Evolutionary conservation across 2,888 invertebrate species (phyloP).

Genomic region (Cosmorhoe ocellata): DNA sequence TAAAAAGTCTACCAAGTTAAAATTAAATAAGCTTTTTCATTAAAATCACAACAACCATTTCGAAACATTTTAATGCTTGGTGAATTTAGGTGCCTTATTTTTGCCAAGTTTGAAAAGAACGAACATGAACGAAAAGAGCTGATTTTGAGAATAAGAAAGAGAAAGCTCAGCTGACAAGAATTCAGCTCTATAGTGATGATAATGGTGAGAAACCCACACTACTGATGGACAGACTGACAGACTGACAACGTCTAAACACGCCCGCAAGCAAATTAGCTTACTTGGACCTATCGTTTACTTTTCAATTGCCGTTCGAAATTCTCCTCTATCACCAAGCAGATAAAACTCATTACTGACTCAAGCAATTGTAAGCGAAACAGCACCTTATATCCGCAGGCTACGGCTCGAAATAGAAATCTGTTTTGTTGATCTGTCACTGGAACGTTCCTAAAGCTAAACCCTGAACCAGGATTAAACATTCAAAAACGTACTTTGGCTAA

Average conservation of each 20-base stretch:
- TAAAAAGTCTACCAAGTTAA: no score
- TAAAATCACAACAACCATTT: no score
- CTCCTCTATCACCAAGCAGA: not conserved
- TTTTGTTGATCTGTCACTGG: not conserved
- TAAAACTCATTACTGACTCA: conserved; percentile 3
- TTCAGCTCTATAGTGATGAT: no score
- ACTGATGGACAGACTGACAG: no score
- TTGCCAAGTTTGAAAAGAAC: no score
- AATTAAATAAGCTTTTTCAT: no score
- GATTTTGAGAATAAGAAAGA: no score
- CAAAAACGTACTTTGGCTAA: not conserved
- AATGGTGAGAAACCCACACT: no score
- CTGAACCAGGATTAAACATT: not conserved
- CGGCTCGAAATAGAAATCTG: conserved; percentile 7
- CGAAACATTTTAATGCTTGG: no score
- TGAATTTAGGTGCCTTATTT: no score
- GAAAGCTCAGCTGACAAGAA: no score
- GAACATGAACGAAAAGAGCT: no score
- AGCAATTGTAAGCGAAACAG: not conserved
- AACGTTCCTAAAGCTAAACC: conserved; percentile 7
- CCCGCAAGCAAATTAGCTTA: conserved; percentile 1
- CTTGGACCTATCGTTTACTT: conserved; percentile 2
- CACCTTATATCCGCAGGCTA: conserved; percentile 1
- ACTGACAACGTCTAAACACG: conserved; percentile 1
- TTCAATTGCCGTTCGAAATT: conserved; percentile 8